Base-by-base conservation (phyloP, 1,140 invertebrate species). In the Plodia interpunctella region DNA sequence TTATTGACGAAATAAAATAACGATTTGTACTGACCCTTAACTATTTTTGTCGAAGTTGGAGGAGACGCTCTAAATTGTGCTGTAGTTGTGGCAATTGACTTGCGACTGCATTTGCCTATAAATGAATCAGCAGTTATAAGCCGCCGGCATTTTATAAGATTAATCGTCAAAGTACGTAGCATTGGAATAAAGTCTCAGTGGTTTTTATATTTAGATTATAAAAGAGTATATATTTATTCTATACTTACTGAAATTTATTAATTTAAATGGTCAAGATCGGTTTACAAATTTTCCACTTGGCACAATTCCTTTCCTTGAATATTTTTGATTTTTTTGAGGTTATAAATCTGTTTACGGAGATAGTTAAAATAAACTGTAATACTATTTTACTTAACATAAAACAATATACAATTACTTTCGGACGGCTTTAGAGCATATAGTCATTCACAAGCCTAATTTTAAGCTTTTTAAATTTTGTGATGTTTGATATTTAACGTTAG, bases 61-160 rank as follows among this genome's bases (percentile, higher is more conserved):
- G 38, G 5, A 44, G 62, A 38, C 52, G 52, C 58, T 71, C 70
- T 80, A 62, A 70, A 55, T 25, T 72, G 57, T 63, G 61, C 18
- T 30, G 63, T 60, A 60, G 72, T 67, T 55, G 59, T 55, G 15
- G 53, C 28, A 60, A 76, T 71, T 44, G 69, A 68, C 60, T 66
- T 60, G 52, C 70, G 62, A 66, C 65, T 65, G 55, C 66, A 65
- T 82, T 81, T 85, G 74, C 59, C 71, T 68, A 76, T 67, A 80
- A 78, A 73, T 85, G 83, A 88, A 75, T 88, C 82, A 84, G 82
- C 79, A 78, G 59, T 74, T 68, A 65, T 68, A 62, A 68, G 51
- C 50, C 71, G 80, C 82, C 83, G 86, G 82, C 79, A 83, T 80
- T 81, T 87, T 65, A 65, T 68, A 77, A 85, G 70, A 75, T 83